These are phyloP conservation scores for Heliothis virescens DNA, from an alignment of 1,140 invertebrate species.

Conservation along the genomic window DNA sequence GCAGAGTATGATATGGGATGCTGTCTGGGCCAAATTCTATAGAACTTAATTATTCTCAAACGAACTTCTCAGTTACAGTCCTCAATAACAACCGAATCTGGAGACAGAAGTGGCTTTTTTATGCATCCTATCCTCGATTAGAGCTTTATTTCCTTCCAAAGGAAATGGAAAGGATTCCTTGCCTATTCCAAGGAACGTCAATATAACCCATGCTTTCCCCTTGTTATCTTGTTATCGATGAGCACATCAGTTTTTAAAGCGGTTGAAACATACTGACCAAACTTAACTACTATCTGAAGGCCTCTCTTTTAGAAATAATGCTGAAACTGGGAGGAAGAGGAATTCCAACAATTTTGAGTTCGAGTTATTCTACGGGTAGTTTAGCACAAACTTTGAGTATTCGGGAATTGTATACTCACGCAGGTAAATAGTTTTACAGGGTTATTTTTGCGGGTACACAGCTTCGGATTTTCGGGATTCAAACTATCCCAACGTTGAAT, in stretches of 20 bases:
- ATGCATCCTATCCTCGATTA: too few species aligned
- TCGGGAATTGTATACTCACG: background rate
- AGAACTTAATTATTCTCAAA: too few species aligned
- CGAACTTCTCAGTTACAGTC: too few species aligned
- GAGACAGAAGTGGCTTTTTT: too few species aligned
- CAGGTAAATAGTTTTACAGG: too few species aligned
- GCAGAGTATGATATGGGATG: too few species aligned
- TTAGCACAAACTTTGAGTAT: constrained; percentile 12
- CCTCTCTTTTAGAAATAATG: constrained; percentile 26
- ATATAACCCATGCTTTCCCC: background rate
- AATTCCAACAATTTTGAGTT: constrained; percentile 5
- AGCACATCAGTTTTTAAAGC: background rate
- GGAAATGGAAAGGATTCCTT: background rate
- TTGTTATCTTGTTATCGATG: background rate
- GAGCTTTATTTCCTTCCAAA: background rate
- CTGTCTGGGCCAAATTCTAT: too few species aligned
- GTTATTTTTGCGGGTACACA: too few species aligned
- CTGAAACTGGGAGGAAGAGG: constrained; percentile 4
- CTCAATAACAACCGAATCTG: too few species aligned
- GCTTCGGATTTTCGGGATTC: too few species aligned
- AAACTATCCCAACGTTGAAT: too few species aligned
- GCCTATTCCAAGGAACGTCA: too few species aligned
- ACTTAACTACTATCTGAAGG: constrained; percentile 8
- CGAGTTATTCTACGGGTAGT: constrained; percentile 8
- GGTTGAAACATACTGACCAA: constrained; percentile 3